Evolutionary conservation across 2,113 vertebrate genomes (phyloP).

Genomic region (Corythornis madagascariensis): DNA sequence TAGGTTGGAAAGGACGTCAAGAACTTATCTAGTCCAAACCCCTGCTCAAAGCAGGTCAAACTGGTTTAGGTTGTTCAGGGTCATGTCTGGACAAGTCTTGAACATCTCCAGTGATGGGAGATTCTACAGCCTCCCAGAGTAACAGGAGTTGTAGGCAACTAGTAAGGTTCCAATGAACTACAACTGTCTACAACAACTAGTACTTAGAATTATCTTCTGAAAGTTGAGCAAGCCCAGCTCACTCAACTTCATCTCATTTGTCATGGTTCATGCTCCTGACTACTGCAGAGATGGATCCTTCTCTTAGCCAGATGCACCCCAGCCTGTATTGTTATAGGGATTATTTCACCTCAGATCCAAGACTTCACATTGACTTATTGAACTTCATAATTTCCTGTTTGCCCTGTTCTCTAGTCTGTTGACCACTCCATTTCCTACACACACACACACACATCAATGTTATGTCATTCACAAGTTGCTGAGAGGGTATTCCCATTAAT

Average conservation of each 20-base stretch:
- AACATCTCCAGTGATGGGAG: neutral
- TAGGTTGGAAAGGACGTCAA: neutral
- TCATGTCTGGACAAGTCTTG: neutral
- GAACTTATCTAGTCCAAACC: neutral
- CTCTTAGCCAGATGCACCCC: neutral
- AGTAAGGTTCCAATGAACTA: neutral
- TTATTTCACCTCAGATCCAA: neutral
- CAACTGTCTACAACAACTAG: too few species aligned
- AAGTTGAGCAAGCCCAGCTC: neutral
- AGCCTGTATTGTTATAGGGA: neutral
- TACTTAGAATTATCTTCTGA: neutral
- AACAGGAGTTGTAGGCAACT: neutral
- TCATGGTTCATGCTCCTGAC: neutral
- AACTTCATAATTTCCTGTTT: neutral
- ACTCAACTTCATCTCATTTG: neutral
- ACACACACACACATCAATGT: neutral
- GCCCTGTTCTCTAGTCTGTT: neutral
- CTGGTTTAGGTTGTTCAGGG: neutral
- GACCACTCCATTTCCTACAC: neutral
- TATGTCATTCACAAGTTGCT: neutral
- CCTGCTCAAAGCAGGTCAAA: neutral
- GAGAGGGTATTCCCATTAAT: neutral
- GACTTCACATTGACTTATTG: rapidly evolving
- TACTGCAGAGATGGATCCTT: neutral
- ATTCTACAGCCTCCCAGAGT: neutral